Base-by-base conservation (phyloP, 2,888 invertebrate genomes). In the Baronia brevicornis region DNA sequence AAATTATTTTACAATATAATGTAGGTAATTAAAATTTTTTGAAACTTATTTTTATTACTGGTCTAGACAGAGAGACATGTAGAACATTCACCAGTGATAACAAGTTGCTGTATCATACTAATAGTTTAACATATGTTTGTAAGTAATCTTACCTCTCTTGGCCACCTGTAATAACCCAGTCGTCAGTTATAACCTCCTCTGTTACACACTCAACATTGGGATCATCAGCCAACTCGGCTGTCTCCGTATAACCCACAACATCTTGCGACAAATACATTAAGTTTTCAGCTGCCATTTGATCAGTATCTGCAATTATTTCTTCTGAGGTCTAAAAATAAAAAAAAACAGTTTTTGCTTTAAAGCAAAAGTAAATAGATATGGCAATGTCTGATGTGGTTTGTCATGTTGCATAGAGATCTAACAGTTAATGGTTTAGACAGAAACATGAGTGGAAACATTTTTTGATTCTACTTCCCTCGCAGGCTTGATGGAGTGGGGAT, bases 151-250 rank as follows among this genome's bases (percentile, higher is more conserved):
- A 90, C 90, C 90, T 87, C 54, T 91, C 91, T 48, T 91, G 91
- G 1, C 90, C 90, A 34, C 89, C 91, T 34, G 87, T 84, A 51
- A 89, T 86, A 23, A 89, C 91, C 93, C 93, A 94, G 51, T 91
- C 91, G 55, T 93, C 93, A 0, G 93, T 90, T 7, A 94, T 91
- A 1, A 94, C 90, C 66, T 93, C 93, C 54, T 93, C 93, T 0
- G 92, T 91, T 24, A 92, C 91, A 59, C 86, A 87, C 37, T 88
- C 87, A 10, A 86, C 86, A 51, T 71, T 80, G 2, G 74, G 75
- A 36, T 78, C 80, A 35, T 69, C 73, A 0, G 68, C 64, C 7
- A 79, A 48, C 22, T 75, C 77, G 0, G 72, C 67, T 10, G 70
- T 60, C 28, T 78, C 82, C 1, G 71, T 63, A 39, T 77, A 84